A percentile compares a stretch with the other conserved stretches of the same genome.
Conservation (phyloP, 2,888 invertebrate genomes). For the Pseudococcus viburni region DNA sequence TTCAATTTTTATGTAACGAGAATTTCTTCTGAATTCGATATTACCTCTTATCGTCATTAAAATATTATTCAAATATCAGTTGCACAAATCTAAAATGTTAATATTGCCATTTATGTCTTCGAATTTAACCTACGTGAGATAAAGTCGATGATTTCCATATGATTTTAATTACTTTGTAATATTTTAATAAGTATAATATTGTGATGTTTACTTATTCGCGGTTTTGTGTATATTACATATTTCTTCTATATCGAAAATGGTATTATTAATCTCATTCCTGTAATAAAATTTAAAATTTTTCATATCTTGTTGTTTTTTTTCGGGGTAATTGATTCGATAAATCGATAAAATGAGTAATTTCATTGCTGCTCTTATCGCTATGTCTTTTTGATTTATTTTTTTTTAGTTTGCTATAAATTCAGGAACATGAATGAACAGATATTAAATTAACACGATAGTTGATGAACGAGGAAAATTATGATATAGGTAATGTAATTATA, state of each 20-base stretch:
- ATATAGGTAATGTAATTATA: too few relatives aligned
- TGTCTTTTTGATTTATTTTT: not conserved
- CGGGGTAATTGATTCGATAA: not conserved
- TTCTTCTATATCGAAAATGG: not conserved
- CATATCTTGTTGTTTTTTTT: not conserved
- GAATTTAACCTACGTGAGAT: not conserved
- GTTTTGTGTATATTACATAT: not conserved
- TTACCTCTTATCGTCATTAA: not conserved
- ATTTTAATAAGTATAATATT: not conserved
- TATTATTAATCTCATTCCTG: slow-evolving; percentile 23
- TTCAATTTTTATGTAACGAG: too few relatives aligned
- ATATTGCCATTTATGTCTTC: not conserved
- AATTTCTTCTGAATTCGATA: not conserved
- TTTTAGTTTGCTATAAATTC: too few relatives aligned
- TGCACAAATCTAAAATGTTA: not conserved
- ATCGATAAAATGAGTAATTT: not conserved
- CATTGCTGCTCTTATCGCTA: not conserved
- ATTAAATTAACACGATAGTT: too few relatives aligned
- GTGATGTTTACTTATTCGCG: not conserved
- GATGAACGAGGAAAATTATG: too few relatives aligned
- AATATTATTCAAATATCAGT: not conserved
- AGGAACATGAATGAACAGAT: too few relatives aligned
- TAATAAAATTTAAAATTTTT: slow-evolving; percentile 2
- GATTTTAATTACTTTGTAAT: not conserved
- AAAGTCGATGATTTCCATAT: not conserved